Percentiles rank a stretch among this genome's conserved stretches.
These are phyloP conservation scores for Cichlasoma orientale DNA, from an alignment of 2,797 vertebrate genomes.

Conservation along the genomic window DNA sequence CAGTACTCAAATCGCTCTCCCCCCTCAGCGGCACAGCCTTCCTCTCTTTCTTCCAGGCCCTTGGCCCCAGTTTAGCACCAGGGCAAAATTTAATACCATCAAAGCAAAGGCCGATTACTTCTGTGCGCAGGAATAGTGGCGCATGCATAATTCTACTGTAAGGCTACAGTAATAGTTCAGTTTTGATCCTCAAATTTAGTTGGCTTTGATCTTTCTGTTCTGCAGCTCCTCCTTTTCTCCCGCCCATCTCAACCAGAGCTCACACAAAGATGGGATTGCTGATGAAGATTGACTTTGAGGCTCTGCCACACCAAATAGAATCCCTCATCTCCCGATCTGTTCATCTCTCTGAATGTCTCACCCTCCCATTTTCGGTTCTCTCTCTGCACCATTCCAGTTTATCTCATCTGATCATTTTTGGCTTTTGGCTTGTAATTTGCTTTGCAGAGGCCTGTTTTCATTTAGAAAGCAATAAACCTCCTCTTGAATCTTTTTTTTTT, in stretches of 20 bases:
- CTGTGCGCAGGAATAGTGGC: conserved; percentile 44
- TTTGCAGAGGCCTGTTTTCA: conserved; percentile 50
- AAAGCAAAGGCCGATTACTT: conserved; percentile 64
- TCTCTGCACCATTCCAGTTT: neutral
- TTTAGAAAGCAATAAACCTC: conserved; percentile 31
- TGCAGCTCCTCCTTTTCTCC: conserved; percentile 46
- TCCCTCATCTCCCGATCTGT: conserved; percentile 23
- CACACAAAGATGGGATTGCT: conserved; percentile 51
- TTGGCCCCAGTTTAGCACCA: conserved; percentile 46
- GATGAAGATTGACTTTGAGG: conserved; percentile 63
- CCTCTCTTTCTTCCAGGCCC: conserved; percentile 20
- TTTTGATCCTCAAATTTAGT: conserved; percentile 62
- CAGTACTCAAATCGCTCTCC: conserved; percentile 11
- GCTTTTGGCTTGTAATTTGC: conserved; percentile 44
- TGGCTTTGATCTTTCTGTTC: conserved; percentile 68
- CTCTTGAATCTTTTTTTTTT: neutral
- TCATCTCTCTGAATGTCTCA: conserved; percentile 38
- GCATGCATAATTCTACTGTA: conserved; percentile 63
- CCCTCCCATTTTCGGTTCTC: conserved; percentile 18
- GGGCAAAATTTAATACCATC: conserved; percentile 65
- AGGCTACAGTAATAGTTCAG: conserved; percentile 57
- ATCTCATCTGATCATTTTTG: conserved; percentile 47
- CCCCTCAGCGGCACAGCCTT: neutral
- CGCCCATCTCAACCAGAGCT: conserved; percentile 21
- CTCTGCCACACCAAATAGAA: conserved; percentile 38